Evolutionary conservation across 23 tunicate genomes (phyloP), one percentile per base, ranked within the genome.

Genomic region (Corella eumyota): DNA sequence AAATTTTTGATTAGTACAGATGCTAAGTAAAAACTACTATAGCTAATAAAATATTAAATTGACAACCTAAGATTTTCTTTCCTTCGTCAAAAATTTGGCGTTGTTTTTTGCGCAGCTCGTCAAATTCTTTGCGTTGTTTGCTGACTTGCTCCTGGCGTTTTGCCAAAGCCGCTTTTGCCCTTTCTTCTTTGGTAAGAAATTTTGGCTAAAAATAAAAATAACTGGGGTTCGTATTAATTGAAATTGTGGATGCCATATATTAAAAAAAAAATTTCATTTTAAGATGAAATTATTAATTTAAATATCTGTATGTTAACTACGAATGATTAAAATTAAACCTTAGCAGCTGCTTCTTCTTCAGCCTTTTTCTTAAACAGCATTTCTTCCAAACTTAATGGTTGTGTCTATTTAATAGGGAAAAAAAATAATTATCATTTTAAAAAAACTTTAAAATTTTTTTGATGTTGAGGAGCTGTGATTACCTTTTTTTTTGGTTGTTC

Each of bases 321-420:
- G n/a, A n/a, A n/a, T n/a, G n/a, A n/a, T n/a, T n/a, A n/a, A n/a
- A n/a, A n/a, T n/a, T n/a, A n/a, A 20, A 79, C 88, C 68, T 88
- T 88, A 22, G 96, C 81, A 24, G 96, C 96, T 30, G 65, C 81
- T 0, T 59, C 90, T 62, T 88, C 96, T 37, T 88, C 88, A 37
- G 81, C 88, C 36, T 88, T 79, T 56, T 88, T 88, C 62, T 88
- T 88, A 19, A 68, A 63, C 9, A 88, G 69, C 90, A 88, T 88
- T 63, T 88, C 96, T 61, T 88, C 96, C 65, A 88, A 64, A 64
- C 96, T 88, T 24, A 88, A 62, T 24, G 96, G 96, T 66, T 85
- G 94, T 4, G 63, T 58, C 83, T 76, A 68, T 19, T 50, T 6
- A 13, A 50, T 50, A 50, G 24, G 6, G 33, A 54, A 54, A 24